phyloP scores from a whole-genome alignment of 2,113 vertebrate genomes.

The Callocephalon fimbriatum region DNA sequence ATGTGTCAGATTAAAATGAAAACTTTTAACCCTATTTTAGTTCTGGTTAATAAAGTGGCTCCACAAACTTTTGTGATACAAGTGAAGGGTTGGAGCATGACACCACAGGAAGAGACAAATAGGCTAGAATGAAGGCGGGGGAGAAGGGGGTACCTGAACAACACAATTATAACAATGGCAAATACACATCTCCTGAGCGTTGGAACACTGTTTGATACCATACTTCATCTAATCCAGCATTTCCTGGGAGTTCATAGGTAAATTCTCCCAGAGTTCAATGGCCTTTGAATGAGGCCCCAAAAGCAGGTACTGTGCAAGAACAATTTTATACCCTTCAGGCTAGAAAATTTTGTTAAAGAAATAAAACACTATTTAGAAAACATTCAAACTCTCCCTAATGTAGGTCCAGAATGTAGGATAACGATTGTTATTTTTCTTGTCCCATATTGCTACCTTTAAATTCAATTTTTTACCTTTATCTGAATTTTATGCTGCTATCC shows the following conservation, averaged over 20 bases:
- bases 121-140: not conserved
- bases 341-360: not conserved
- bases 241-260: not conserved
- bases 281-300: not conserved
- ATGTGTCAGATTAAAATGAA: not conserved
- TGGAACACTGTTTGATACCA: not conserved
- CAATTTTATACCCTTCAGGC: not conserved
- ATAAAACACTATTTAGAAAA: not conserved
- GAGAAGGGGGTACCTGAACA: rapidly evolving
- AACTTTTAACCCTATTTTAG: not conserved
- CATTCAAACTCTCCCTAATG: not conserved
- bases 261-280: not conserved
- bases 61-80: not conserved
- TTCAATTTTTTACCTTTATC: not conserved
- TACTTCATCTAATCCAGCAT: not conserved
- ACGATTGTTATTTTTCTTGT: not conserved
- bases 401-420: not conserved
- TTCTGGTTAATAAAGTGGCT: not conserved
- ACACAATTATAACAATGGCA: not conserved
- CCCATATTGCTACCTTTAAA: not conserved
- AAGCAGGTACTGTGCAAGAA: not conserved
- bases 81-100: not conserved
- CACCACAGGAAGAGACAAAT: not conserved
- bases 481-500: not conserved
- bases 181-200: not conserved